phyloP scores from a whole-genome alignment of 2,888 invertebrate species.

The Thalpophila matura region DNA sequence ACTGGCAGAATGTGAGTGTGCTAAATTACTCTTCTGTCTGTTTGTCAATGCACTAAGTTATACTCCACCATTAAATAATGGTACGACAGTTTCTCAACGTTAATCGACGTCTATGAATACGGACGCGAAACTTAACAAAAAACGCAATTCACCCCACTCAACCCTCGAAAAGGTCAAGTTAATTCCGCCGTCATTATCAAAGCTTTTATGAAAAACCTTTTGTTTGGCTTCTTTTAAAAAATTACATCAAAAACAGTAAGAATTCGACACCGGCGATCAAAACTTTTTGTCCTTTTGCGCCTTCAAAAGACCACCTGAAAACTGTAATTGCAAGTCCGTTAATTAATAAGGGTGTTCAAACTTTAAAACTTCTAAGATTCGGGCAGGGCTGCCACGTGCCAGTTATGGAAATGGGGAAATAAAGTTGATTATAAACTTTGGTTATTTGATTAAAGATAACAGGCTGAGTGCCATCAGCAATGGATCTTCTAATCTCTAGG shows the following conservation, averaged over 20 bases:
- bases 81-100: not conserved
- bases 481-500: too few species aligned
- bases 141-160: slow-evolving; percentile 10
- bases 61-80: too few species aligned
- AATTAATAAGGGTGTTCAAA: slow-evolving; percentile 81
- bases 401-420: not conserved
- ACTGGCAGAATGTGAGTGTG: too few species aligned
- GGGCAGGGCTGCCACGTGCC: slow-evolving; percentile 41
- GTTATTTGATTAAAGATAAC: too few species aligned
- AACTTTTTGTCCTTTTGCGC: slow-evolving; percentile 53
- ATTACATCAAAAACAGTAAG: slow-evolving; percentile 35
- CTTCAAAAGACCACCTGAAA: slow-evolving; percentile 72
- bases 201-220: slow-evolving; percentile 28
- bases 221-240: slow-evolving; percentile 45
- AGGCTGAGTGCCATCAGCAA: too few species aligned
- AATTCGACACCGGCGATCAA: slow-evolving; percentile 60
- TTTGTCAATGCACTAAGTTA: too few species aligned
- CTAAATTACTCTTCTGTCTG: too few species aligned
- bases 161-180: slow-evolving; percentile 27
- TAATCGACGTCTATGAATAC: not conserved
- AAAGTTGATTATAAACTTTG: too few species aligned
- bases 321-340: slow-evolving; percentile 79
- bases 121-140: not conserved
- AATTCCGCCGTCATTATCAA: slow-evolving; percentile 46
- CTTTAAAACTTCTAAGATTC: slow-evolving; percentile 61